A percentile compares a stretch with the other conserved stretches of the same genome.
These are phyloP conservation scores for Xanthia icteritia DNA, from an alignment of 2,888 invertebrate genomes.

Conservation along the genomic window DNA sequence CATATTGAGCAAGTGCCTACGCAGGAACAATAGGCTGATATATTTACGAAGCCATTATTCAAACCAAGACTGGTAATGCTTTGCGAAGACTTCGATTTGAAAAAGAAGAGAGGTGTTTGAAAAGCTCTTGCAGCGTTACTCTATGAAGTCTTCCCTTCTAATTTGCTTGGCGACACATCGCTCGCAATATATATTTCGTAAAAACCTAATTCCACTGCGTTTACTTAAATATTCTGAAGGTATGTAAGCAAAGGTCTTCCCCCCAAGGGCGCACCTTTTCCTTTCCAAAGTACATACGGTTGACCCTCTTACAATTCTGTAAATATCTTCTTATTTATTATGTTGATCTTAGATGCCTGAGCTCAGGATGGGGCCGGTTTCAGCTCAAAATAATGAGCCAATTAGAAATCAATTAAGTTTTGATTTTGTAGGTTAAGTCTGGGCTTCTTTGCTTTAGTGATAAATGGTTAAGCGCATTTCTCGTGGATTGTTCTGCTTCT, in stretches of 20 bases:
- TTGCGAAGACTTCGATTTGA: too few relatives aligned
- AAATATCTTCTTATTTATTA: conserved; percentile 38
- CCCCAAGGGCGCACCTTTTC: conserved; percentile 28
- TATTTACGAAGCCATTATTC: too few relatives aligned
- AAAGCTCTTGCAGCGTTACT: too few relatives aligned
- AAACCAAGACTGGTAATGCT: too few relatives aligned
- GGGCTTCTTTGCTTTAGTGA: background rate
- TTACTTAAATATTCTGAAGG: too few relatives aligned
- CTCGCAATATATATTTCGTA: too few relatives aligned
- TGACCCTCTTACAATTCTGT: conserved; percentile 32
- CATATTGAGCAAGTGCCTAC: too few relatives aligned
- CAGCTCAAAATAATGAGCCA: conserved; percentile 50
- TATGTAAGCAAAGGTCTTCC: conserved; percentile 5
- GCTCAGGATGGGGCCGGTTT: conserved; percentile 7
- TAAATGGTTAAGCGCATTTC: background rate
- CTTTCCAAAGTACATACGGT: background rate
- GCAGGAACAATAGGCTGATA: too few relatives aligned
- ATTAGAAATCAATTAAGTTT: conserved; percentile 52
- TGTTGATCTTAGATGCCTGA: conserved; percentile 22
- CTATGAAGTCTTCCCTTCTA: too few relatives aligned
- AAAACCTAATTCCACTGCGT: too few relatives aligned
- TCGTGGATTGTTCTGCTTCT: background rate
- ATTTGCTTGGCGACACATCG: too few relatives aligned
- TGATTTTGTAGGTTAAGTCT: background rate
- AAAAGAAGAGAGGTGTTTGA: too few relatives aligned